Conservation (phyloP, 2,888 invertebrate species). For the Erannis defoliaria region DNA sequence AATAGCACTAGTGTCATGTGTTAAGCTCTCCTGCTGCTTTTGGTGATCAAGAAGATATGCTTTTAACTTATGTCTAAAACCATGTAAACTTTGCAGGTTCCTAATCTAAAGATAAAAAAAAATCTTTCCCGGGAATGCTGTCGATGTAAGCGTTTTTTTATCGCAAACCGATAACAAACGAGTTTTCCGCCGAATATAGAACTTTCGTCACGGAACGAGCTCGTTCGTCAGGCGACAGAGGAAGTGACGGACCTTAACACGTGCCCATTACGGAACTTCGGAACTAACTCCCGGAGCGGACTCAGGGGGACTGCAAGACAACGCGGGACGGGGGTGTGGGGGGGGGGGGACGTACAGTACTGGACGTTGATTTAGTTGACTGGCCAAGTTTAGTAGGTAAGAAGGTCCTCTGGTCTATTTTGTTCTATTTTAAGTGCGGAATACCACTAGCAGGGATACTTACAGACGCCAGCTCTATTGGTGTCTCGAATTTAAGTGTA, state of each 20-base stretch:
- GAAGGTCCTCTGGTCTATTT: background rate
- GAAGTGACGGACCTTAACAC: conserved; percentile 14
- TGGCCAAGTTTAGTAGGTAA: background rate
- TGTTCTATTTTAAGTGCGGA: background rate
- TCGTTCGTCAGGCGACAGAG: conserved; percentile 2
- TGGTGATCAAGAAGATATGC: no score
- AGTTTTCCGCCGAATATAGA: background rate
- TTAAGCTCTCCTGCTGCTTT: no score
- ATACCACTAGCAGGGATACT: background rate
- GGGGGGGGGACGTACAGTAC: background rate
- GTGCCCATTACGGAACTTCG: conserved; percentile 24
- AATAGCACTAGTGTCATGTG: no score
- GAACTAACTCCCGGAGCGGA: conserved; percentile 5
- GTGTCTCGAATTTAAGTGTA: no score
- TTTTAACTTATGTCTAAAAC: no score
- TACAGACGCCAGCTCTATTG: background rate
- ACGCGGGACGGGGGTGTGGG: no score
- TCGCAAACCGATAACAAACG: conserved; percentile 1
- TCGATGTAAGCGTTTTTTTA: background rate
- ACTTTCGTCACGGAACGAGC: conserved; percentile 5
- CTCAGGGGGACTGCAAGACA: no score
- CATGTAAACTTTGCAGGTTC: no score
- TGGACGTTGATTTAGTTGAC: background rate
- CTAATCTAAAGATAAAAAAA: no score
- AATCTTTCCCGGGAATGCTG: no score